Evolutionary conservation across 1,140 invertebrate species (phyloP), one percentile per base, ranked within the genome.

Genomic region (Steinernema khuongi): DNA sequence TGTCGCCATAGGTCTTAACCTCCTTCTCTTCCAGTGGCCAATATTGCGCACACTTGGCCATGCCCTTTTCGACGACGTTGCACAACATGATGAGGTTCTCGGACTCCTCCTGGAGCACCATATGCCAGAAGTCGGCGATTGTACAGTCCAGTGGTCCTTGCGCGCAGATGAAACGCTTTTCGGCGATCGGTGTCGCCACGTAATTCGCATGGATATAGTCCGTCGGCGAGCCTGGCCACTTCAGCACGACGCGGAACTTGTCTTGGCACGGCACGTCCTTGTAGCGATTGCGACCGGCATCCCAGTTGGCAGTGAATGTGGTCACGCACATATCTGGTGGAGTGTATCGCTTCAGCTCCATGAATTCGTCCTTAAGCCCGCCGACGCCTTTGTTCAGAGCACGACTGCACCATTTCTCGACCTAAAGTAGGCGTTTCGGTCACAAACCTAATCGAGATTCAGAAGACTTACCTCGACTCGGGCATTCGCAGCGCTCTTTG

Each of bases 151-250:
- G 71, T 19, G 79, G 79, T 18, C 79, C 79, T 32, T 81, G 79
- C 7, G 79, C 71, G 60, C 79, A 80, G 67, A 80, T 81, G 36
- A 81, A 80, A 19, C 77, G 75, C 69, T 81, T 80, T 0, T 80
- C 78, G 31, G 32, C 67, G 31, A 72, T 36, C 4, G 79, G 77
- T 22, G 79, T 80, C 7, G 73, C 41, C 17, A 80, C 70, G 50
- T 80, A 80, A 32, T 76, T 76, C 14, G 75, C 67, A 50, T 76
- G 70, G 28, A 72, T 69, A 32, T 66, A 79, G 70, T 79, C 78
- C 11, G 69, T 31, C 22, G 7, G 1, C 11, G 72, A 68, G 26
- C 75, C 75, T 18, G 79, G 79, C 44, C 68, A 78, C 30, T 80
- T 80, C 26, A 81, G 26, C 19, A 81, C 33, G 28, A 81, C 67